A percentile compares a stretch with the other conserved stretches of the same genome.
These are phyloP conservation scores for Danio jaintianensis DNA, from an alignment of 2,797 vertebrate species.

Conservation along the genomic window DNA sequence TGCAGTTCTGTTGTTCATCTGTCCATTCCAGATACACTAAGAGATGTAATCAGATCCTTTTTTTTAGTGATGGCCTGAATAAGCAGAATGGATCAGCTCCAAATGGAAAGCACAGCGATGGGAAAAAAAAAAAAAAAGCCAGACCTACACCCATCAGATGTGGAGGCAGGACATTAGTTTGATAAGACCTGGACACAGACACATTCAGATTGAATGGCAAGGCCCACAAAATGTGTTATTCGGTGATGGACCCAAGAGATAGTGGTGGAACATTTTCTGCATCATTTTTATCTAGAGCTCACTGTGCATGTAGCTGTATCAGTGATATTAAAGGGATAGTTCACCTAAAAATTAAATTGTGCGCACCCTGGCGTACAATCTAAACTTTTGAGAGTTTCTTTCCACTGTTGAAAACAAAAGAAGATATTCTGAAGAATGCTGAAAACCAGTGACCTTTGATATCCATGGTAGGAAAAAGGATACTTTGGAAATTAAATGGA, in stretches of 20 bases:
- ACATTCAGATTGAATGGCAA: conserved; percentile 21
- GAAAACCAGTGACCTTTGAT: no score
- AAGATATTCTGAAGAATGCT: no score
- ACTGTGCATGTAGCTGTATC: background rate
- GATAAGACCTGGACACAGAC: conserved; percentile 43
- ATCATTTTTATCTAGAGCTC: background rate
- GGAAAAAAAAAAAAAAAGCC: conserved; percentile 12
- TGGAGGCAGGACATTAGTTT: conserved; percentile 34
- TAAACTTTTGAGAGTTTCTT: no score
- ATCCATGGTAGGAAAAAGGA: no score
- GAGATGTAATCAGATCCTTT: conserved; percentile 15
- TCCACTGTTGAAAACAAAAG: no score
- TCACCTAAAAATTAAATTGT: no score
- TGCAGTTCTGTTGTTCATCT: conserved; percentile 2
- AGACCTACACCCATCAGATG: conserved; percentile 14
- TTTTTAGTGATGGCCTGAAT: conserved; percentile 29
- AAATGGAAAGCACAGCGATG: conserved; percentile 30
- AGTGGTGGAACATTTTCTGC: background rate
- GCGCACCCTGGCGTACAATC: no score
- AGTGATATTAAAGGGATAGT: no score
- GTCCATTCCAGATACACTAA: conserved; percentile 1
- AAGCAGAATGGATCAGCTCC: conserved; percentile 23
- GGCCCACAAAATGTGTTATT: background rate
- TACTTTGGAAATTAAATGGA: no score
- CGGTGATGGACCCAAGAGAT: background rate